Percentiles rank a stretch among this genome's conserved stretches.
phyloP scores from a whole-genome alignment of 2,888 invertebrate genomes.

The Odiellus spinosus region DNA sequence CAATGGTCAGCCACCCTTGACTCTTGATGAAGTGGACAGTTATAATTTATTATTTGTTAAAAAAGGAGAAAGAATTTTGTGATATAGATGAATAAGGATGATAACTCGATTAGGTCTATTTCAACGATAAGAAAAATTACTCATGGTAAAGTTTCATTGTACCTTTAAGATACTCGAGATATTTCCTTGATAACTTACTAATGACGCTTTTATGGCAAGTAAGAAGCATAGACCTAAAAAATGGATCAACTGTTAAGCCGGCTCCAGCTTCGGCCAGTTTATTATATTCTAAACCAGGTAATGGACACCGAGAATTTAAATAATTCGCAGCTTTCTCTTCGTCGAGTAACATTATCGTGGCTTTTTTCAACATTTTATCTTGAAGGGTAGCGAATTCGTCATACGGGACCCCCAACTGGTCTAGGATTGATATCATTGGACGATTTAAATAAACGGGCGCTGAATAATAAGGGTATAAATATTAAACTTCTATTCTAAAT shows the following conservation, averaged over 20 bases:
- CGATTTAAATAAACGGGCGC: conserved; percentile 20
- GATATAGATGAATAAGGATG: too few species aligned
- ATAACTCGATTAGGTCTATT: too few species aligned
- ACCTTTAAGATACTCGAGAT: too few species aligned
- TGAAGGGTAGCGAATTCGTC: conserved; percentile 12
- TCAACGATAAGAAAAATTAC: too few species aligned
- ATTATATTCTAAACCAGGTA: conserved; percentile 7
- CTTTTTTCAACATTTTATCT: conserved; percentile 8
- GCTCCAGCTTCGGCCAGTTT: conserved; percentile 9
- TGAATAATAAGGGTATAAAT: not conserved
- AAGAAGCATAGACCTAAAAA: conserved; percentile 15
- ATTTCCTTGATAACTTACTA: too few species aligned
- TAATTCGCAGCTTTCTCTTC: conserved; percentile 8
- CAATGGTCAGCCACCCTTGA: too few species aligned
- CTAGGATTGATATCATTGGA: conserved; percentile 20
- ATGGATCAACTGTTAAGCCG: conserved; percentile 14
- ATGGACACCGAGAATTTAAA: conserved; percentile 2
- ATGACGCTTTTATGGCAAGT: conserved; percentile 7
- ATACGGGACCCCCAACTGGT: conserved; percentile 19
- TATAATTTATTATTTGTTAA: too few species aligned
- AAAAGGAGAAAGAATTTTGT: too few species aligned
- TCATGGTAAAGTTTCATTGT: too few species aligned
- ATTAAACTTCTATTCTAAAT: too few species aligned
- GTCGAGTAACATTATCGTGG: conserved; percentile 9
- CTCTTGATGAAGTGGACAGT: too few species aligned